A percentile compares a stretch with the other conserved stretches of the same genome.
These are phyloP conservation scores for Ennomos erosarius DNA, from an alignment of 2,888 invertebrate species.

Conservation along the genomic window DNA sequence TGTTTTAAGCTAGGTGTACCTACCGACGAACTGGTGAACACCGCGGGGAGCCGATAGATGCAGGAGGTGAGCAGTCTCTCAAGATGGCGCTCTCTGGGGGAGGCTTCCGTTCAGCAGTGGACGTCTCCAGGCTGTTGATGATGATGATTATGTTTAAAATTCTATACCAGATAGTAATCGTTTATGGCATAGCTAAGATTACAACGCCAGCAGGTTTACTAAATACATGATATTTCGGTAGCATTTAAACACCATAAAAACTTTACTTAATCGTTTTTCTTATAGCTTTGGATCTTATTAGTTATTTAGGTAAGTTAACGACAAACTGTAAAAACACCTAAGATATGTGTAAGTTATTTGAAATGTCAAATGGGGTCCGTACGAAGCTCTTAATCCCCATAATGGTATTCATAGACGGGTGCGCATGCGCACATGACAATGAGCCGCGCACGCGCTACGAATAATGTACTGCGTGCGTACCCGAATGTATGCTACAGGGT, in stretches of 20 bases:
- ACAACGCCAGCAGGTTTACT: too few relatives aligned
- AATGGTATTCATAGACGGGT: conserved; percentile 68
- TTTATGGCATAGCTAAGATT: too few relatives aligned
- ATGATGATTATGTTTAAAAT: too few relatives aligned
- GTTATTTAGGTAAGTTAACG: conserved; percentile 5
- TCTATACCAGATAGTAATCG: too few relatives aligned
- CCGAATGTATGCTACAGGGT: conserved; percentile 21
- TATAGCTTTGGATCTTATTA: conserved; percentile 6
- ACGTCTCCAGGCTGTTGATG: too few relatives aligned
- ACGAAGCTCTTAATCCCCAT: conserved; percentile 54
- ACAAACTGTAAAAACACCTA: conserved; percentile 1
- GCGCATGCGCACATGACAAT: conserved; percentile 61
- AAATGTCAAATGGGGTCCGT: conserved; percentile 33
- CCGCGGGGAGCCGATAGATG: too few relatives aligned
- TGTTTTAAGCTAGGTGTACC: too few relatives aligned
- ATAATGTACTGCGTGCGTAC: conserved; percentile 57
- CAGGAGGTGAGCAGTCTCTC: too few relatives aligned
- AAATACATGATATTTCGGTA: background rate
- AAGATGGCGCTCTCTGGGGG: too few relatives aligned
- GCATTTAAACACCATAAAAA: background rate
- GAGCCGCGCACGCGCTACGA: conserved; percentile 74
- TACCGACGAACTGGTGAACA: too few relatives aligned
- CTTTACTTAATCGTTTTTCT: conserved; percentile 4
- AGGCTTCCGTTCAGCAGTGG: too few relatives aligned
- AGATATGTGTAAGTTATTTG: conserved; percentile 13